Percentiles rank a stretch among this genome's conserved stretches.
These are phyloP conservation scores for Xestia c-nigrum DNA, from an alignment of 2,888 invertebrate genomes.

Conservation along the genomic window DNA sequence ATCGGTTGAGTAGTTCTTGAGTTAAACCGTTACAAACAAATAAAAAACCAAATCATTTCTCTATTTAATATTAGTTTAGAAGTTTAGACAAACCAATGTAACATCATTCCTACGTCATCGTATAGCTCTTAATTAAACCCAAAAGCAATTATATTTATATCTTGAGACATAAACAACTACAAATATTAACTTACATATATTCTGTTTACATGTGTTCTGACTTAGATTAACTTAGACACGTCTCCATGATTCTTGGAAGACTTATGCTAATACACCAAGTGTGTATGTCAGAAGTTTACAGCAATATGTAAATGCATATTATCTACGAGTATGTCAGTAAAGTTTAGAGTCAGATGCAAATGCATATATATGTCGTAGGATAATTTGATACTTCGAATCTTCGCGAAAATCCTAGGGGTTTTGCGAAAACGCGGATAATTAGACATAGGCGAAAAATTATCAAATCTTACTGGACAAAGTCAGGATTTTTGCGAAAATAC, in stretches of 20 bases:
- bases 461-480: no score
- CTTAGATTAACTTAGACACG: neutral
- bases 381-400: no score
- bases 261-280: slow-evolving; percentile 13
- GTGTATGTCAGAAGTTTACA: slow-evolving; percentile 10
- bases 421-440: no score
- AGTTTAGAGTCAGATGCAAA: neutral
- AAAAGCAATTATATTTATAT: neutral
- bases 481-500: no score
- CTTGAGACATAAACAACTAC: neutral
- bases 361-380: neutral
- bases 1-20: no score
- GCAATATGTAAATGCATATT: neutral
- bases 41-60: no score
- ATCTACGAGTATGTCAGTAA: neutral
- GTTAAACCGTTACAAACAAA: no score
- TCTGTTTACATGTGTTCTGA: neutral
- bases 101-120: no score
- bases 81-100: no score
- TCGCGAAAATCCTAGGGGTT: no score
- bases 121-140: neutral
- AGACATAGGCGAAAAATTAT: no score
- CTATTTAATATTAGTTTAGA: no score
- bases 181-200: neutral
- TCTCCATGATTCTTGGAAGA: neutral